Evolutionary conservation across 2,113 vertebrate genomes (phyloP).

Genomic region (Pao palembangensis): DNA sequence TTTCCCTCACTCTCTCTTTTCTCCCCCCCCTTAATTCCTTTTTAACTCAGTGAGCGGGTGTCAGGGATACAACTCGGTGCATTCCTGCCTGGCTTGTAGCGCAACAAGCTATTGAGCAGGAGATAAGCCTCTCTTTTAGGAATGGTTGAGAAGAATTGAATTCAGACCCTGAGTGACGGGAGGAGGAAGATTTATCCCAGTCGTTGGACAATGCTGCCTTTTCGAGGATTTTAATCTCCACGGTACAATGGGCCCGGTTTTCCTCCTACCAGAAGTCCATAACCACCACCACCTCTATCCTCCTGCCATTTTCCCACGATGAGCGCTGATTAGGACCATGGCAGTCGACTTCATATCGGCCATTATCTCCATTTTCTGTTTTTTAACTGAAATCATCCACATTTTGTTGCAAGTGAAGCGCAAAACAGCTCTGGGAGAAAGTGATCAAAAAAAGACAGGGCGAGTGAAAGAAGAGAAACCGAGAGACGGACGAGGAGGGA

Average conservation of each 20-base stretch:
- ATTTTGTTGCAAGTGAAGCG: conserved; percentile 67
- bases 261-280: conserved; percentile 65
- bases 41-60: conserved; percentile 85
- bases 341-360: conserved; percentile 88
- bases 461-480: conserved; percentile 45
- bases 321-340: conserved; percentile 84
- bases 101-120: conserved; percentile 93
- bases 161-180: conserved; percentile 98
- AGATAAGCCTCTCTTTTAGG: conserved; percentile 99
- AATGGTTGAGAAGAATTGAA: conserved; percentile 88
- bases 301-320: conserved; percentile 97
- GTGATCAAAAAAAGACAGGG: conserved; percentile 58
- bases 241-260: conserved; percentile 92
- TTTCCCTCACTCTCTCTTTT: conserved; percentile 58
- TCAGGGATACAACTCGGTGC: conserved; percentile 84
- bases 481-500: conserved; percentile 32
- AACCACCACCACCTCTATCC: conserved; percentile 68
- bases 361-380: conserved; percentile 45
- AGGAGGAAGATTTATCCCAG: conserved; percentile 99
- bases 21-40: conserved; percentile 71
- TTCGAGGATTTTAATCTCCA: conserved; percentile 95
- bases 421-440: conserved; percentile 32
- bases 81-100: conserved; percentile 86
- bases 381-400: conserved; percentile 75
- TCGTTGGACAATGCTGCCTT: conserved; percentile 91